phyloP scores from a whole-genome alignment of 2,113 vertebrate genomes.

The Rallus limicola region DNA sequence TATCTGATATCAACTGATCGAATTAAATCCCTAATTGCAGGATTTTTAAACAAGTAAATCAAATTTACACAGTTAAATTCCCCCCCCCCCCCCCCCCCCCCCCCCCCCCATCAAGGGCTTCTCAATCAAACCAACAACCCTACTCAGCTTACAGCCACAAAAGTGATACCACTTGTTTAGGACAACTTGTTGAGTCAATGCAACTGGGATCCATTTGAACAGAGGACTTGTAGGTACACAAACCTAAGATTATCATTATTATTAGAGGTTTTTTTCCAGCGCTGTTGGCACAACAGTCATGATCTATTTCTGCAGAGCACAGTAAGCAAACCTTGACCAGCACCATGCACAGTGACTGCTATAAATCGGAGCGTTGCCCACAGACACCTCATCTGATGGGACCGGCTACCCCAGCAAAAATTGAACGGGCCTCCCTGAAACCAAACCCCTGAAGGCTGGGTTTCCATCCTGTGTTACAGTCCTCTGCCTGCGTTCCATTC shows the following conservation, averaged over 20 bases:
- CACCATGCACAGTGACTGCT: neutral
- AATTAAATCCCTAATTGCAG: neutral
- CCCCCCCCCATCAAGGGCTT: neutral
- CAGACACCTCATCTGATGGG: neutral
- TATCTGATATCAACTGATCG: neutral
- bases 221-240: neutral
- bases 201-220: neutral
- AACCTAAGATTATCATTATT: neutral
- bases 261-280: neutral
- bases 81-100: no score
- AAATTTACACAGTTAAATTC: neutral
- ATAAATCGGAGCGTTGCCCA: neutral
- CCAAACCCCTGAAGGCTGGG: neutral
- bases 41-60: neutral
- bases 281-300: neutral
- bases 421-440: neutral
- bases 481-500: neutral
- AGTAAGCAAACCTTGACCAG: neutral
- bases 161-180: neutral
- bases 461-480: neutral
- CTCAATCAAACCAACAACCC: neutral
- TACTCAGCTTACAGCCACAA: neutral
- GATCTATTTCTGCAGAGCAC: neutral
- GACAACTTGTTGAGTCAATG: neutral
- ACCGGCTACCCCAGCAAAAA: neutral